Evolutionary conservation across 2,797 vertebrate genomes (phyloP), one percentile per base, ranked within the genome.

Genomic region (Phrynocephalus guinanensis): DNA sequence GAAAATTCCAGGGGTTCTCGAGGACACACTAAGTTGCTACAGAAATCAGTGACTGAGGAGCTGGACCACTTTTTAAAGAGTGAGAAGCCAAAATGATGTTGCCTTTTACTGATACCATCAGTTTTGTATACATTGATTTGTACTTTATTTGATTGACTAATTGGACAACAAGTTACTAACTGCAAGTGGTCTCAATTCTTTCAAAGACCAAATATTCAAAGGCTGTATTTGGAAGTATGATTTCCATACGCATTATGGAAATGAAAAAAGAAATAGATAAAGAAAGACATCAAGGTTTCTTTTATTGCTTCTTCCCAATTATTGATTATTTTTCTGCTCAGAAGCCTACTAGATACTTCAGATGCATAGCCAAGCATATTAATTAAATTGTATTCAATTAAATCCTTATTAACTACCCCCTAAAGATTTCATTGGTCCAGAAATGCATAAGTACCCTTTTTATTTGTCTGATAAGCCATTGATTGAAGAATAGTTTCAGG

Each of bases 241-340:
- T 85, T 88, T 76, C 76, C 2, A 76, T 91, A 30, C 63, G 88
- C 87, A 38, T 86, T 91, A 89, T 50, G 72, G 91, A 91, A 93
- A 87, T 83, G 6, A 75, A 16, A 73, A 26, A 82, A 81, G 38
- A 50, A 84, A 67, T 26, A 44, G 78, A 81, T 67, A 30, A 78
- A 78, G 75, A 68, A 70, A 78, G 48, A 66, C 79, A 83, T 83
- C 79, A 78, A 72, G 73, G 80, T 79, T 82, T 86, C 24, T 86
- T 83, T 0, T 63, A 79, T 38, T 79, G 44, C 87, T 89, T 87
- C 87, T 83, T 82, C 2, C 44, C 20, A 20, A 11, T 83, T 87
- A 82, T 28, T 82, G 71, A 18, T 87, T 89, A 86, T 86, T 90
- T 88, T 87, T 50, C 88, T 88, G 91, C 88, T 18, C 38, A 89